Evolutionary conservation across 1,140 invertebrate genomes (phyloP).

Genomic region (Wasmannia auropunctata): DNA sequence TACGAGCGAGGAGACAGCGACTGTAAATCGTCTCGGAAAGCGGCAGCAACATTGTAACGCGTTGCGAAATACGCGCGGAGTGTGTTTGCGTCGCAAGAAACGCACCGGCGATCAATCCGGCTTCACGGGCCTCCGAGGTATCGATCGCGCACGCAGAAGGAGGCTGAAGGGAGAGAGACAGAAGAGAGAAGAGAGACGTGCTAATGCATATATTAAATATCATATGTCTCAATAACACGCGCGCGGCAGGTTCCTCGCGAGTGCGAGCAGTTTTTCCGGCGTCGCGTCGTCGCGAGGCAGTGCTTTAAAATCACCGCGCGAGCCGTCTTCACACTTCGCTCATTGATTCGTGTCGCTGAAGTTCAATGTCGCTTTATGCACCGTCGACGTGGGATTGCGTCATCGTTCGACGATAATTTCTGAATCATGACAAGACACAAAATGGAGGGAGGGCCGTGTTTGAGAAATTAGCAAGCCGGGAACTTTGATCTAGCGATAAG

Average conservation of each 20-base stretch:
- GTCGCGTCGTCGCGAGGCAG: neutral
- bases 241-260: neutral
- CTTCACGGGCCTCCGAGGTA: neutral
- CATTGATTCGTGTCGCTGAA: neutral
- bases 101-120: neutral
- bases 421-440: neutral
- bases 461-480: neutral
- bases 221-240: neutral
- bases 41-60: neutral
- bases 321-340: neutral
- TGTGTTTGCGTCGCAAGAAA: neutral
- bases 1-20: neutral
- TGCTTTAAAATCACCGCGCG: neutral
- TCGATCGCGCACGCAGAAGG: neutral
- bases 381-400: neutral
- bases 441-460: neutral
- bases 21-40: conserved; percentile 5
- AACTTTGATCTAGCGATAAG: neutral
- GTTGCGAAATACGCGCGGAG: conserved; percentile 10
- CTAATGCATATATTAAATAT: neutral
- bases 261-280: neutral
- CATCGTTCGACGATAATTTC: neutral
- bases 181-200: neutral
- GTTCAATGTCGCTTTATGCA: neutral
- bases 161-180: neutral